A percentile compares a stretch with the other conserved stretches of the same genome.
Evolutionary conservation across 2,797 vertebrate species (phyloP).

Genomic region (Remorina albescens): DNA sequence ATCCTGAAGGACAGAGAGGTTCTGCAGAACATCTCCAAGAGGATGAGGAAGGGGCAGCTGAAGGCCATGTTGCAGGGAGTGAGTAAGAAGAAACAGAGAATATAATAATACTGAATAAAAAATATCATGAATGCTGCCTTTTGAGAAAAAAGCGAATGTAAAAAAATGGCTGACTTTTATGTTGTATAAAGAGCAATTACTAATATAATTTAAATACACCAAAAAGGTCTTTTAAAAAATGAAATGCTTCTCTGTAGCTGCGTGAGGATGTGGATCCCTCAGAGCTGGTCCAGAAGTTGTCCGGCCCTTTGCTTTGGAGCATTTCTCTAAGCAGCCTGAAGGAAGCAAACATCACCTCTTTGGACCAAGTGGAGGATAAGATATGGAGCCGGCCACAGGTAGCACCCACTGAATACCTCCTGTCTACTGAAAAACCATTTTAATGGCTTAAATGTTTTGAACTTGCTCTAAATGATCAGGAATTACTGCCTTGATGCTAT

Average conservation of each 20-base stretch:
- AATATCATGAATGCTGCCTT: background rate
- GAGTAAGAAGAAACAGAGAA: slow-evolving; percentile 37
- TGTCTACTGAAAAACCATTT: background rate
- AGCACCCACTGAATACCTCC: background rate
- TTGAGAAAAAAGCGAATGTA: background rate
- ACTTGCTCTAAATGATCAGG: background rate
- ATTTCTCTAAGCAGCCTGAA: slow-evolving; percentile 70
- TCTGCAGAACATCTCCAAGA: slow-evolving; percentile 62
- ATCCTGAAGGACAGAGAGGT: slow-evolving; percentile 60
- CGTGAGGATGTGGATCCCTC: slow-evolving; percentile 31
- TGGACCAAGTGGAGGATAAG: slow-evolving; percentile 65
- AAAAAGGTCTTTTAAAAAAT: too few relatives aligned
- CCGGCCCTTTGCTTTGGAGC: slow-evolving; percentile 55
- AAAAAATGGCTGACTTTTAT: background rate
- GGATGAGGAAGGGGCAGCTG: slow-evolving; percentile 72
- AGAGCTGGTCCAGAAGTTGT: slow-evolving; percentile 65
- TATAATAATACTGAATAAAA: background rate
- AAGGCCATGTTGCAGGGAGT: slow-evolving; percentile 76
- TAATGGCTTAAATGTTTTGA: background rate
- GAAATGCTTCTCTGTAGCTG: slow-evolving; percentile 64
- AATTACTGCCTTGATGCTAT: background rate
- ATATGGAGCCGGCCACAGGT: slow-evolving; percentile 78
- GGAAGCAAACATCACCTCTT: slow-evolving; percentile 62
- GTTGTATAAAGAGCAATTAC: slow-evolving; percentile 1
- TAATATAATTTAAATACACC: background rate